Evolutionary conservation across 1,140 invertebrate genomes (phyloP).

Genomic region (Drosophila lowei): DNA sequence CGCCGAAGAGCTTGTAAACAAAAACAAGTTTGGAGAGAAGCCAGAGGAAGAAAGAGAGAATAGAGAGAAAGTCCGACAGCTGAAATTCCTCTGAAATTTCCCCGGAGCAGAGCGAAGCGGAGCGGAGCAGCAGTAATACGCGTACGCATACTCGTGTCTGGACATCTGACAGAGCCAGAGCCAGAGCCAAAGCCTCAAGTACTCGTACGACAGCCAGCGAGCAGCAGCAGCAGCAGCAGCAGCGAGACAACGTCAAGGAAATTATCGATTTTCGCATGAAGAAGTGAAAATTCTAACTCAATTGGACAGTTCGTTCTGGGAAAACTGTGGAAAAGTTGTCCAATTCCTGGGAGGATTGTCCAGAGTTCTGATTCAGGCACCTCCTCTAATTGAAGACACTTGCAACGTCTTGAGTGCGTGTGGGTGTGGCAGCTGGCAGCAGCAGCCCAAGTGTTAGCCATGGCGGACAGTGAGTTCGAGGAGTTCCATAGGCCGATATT

Average conservation of each 20-base stretch:
- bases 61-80: conserved; percentile 50
- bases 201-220: conserved; percentile 13
- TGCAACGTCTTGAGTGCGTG: neutral
- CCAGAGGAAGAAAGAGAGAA: conserved; percentile 28
- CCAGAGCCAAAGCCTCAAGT: too few relatives aligned
- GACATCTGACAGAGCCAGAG: conserved; percentile 51
- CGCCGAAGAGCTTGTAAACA: conserved; percentile 63
- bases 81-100: conserved; percentile 20
- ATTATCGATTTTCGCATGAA: conserved; percentile 76
- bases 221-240: neutral
- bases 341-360: neutral
- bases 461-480: conserved; percentile 96
- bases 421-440: conserved; percentile 58
- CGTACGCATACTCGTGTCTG: conserved; percentile 43
- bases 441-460: conserved; percentile 76
- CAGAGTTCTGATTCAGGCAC: neutral
- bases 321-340: neutral
- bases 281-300: conserved; percentile 60
- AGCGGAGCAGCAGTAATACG: too few relatives aligned
- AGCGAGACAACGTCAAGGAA: conserved; percentile 61
- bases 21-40: conserved; percentile 68
- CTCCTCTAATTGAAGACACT: neutral
- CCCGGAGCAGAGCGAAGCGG: conserved; percentile 13
- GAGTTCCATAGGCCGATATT: conserved; percentile 93
- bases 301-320: neutral